Conservation (phyloP, 2,797 vertebrate species). For the Malacoraja senta region DNA sequence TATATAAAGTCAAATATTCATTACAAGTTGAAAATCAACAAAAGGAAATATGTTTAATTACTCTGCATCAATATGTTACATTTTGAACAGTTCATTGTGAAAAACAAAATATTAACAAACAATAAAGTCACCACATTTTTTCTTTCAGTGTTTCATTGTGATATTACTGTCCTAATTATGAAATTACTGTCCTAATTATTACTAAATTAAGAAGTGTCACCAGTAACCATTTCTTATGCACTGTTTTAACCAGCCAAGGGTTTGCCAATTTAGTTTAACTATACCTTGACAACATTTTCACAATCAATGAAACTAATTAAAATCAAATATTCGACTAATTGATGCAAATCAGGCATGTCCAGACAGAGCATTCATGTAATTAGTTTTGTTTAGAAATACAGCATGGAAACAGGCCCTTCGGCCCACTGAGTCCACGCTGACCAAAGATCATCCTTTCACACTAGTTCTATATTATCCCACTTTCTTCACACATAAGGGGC, state of each 20-base stretch:
- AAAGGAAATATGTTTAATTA: background rate
- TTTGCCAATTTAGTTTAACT: background rate
- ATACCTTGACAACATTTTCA: constrained; percentile 5
- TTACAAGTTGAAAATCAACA: background rate
- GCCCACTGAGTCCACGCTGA: too few relatives aligned
- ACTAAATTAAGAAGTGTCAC: background rate
- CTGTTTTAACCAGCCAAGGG: background rate
- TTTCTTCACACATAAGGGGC: too few relatives aligned
- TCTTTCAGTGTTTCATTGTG: background rate
- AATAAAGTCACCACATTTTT: background rate
- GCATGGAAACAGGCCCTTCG: too few relatives aligned
- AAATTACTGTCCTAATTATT: background rate
- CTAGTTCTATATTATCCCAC: too few relatives aligned
- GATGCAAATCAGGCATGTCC: background rate
- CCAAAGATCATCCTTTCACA: too few relatives aligned
- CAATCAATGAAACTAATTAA: constrained; percentile 20
- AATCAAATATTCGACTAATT: background rate
- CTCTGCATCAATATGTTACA: background rate
- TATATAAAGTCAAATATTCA: too few relatives aligned
- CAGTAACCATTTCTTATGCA: background rate
- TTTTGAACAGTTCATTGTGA: background rate
- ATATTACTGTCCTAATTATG: background rate
- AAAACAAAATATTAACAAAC: background rate
- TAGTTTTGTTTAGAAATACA: too few relatives aligned
- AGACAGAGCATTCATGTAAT: constrained; percentile 2